Conservation (phyloP, 92 coral and sea anemone species). For the Scolanthus callimorphus region DNA sequence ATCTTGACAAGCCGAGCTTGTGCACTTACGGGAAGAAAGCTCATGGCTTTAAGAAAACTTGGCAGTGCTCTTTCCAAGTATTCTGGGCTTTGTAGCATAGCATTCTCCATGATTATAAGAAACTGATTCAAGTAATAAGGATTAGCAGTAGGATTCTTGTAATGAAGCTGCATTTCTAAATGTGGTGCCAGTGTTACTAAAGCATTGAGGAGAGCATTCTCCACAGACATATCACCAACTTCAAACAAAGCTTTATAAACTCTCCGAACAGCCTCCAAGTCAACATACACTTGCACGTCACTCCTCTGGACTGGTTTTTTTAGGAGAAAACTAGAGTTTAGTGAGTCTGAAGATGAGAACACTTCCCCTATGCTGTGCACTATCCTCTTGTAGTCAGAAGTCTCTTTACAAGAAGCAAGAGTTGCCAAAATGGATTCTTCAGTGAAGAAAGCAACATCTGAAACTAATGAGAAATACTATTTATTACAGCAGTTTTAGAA, state of each 20-base stretch:
- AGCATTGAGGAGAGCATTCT: conserved; percentile 87
- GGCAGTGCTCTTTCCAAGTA: conserved; percentile 90
- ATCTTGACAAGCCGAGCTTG: conserved; percentile 72
- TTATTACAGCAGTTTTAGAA: no score
- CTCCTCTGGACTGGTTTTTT: conserved; percentile 24
- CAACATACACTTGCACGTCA: conserved; percentile 56
- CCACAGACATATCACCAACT: conserved; percentile 77
- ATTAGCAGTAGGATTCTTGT: conserved; percentile 47
- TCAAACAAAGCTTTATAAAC: conserved; percentile 71
- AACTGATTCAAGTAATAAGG: conserved; percentile 78
- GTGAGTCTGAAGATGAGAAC: conserved; percentile 79
- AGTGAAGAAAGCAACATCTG: conserved; percentile 62
- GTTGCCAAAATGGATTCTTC: conserved; percentile 53
- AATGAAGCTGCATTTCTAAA: conserved; percentile 70
- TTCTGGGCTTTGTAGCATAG: conserved; percentile 92
- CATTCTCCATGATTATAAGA: conserved; percentile 82
- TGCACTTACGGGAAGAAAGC: conserved; percentile 57
- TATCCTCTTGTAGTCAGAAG: conserved; percentile 65
- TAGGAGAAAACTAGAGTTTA: conserved; percentile 77
- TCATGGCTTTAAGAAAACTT: conserved; percentile 76
- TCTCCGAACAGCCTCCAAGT: conserved; percentile 71
- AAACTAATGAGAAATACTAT: no score
- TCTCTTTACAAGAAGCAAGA: conserved; percentile 53
- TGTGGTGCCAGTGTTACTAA: conserved; percentile 63
- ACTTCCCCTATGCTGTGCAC: conserved; percentile 85